Percentiles rank a stretch among this genome's conserved stretches.
These are phyloP conservation scores for Paralvinella palmiformis DNA, from an alignment of 1,140 invertebrate species.

Conservation along the genomic window DNA sequence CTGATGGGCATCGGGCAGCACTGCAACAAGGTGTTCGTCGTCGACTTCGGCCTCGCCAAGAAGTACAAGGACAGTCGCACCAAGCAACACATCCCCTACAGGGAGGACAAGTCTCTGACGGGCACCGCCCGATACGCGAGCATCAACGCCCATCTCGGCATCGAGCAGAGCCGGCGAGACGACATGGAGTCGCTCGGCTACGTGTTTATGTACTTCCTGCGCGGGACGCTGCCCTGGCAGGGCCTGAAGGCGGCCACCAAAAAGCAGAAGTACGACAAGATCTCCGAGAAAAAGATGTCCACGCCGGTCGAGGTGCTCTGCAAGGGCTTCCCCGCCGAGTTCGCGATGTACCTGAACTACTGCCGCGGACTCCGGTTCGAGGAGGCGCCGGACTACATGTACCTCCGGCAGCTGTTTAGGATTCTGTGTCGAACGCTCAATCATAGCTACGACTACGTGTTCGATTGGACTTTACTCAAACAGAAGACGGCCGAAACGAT, in stretches of 20 bases:
- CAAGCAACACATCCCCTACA: slow-evolving; percentile 81
- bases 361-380: slow-evolving; percentile 91
- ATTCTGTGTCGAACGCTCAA: slow-evolving; percentile 98
- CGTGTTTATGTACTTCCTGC: slow-evolving; percentile 91
- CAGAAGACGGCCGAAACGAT: slow-evolving; percentile 62
- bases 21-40: slow-evolving; percentile 67
- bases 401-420: slow-evolving; percentile 92
- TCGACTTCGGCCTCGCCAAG: slow-evolving; percentile 26
- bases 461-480: slow-evolving; percentile 99
- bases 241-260: slow-evolving; percentile 82
- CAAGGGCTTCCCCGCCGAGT: slow-evolving; percentile 93
- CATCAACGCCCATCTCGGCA: slow-evolving; percentile 88
- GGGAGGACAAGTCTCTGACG: slow-evolving; percentile 95
- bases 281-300: slow-evolving; percentile 96
- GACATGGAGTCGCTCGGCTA: slow-evolving; percentile 96
- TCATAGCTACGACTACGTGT: slow-evolving; percentile 99
- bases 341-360: slow-evolving; percentile 97
- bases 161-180: slow-evolving; percentile 69
- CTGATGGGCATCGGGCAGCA: slow-evolving; percentile 71
- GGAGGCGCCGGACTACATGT: slow-evolving; percentile 97
- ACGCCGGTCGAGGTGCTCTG: slow-evolving; percentile 89
- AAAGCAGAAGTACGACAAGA: slow-evolving; percentile 96
- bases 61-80: slow-evolving; percentile 65
- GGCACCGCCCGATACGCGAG: slow-evolving; percentile 30
- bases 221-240: slow-evolving; percentile 90